Evolutionary conservation across 2,113 vertebrate genomes (phyloP).

Genomic region (Stegostoma tigrinum): DNA sequence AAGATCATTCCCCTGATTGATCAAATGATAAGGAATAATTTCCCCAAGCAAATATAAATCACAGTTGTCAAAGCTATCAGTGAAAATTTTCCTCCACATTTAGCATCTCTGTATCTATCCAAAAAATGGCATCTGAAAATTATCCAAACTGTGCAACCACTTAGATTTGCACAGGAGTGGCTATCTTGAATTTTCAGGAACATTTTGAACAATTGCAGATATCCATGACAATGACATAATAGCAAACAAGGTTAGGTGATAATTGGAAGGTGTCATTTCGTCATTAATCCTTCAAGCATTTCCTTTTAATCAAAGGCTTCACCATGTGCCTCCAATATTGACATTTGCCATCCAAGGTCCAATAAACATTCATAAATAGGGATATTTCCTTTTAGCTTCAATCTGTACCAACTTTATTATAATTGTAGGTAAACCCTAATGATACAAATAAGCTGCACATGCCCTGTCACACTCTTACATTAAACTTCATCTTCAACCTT

Average conservation of each 20-base stretch:
- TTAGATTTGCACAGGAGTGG: too few species aligned
- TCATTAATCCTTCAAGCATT: background rate
- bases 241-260: background rate
- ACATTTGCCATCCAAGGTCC: background rate
- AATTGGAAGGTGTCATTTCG: background rate
- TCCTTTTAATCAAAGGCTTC: constrained; percentile 1
- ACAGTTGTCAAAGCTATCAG: background rate
- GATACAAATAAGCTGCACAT: background rate
- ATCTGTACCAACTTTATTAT: background rate
- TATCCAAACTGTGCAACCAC: background rate
- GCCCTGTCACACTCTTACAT: background rate
- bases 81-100: background rate
- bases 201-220: background rate
- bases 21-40: background rate
- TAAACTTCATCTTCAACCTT: constrained; percentile 6
- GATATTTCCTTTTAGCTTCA: background rate
- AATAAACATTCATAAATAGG: background rate
- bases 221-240: background rate
- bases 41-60: background rate
- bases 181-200: constrained; percentile 14
- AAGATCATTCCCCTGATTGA: background rate
- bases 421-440: background rate
- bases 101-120: background rate
- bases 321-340: background rate
- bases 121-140: background rate